Base-by-base conservation (phyloP, 1,140 invertebrate genomes). In the Caerostris darwini region DNA sequence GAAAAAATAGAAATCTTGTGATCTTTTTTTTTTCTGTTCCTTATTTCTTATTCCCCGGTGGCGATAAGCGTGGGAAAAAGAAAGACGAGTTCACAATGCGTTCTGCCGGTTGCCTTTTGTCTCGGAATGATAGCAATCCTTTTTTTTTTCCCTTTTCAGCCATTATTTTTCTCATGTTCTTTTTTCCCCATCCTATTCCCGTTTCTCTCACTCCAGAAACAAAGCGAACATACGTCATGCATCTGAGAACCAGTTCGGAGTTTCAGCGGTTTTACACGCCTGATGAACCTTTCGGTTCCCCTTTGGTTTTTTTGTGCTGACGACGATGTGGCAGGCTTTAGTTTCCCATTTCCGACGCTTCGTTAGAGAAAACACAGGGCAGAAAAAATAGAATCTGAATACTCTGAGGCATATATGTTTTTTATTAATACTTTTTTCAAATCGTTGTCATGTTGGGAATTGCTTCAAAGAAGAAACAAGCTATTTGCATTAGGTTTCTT, bases 261-360 rank as follows among this genome's bases (percentile, higher is more conserved):
- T 90, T 90, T 90, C 87, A 90, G 87, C 87, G 87, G 87, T 90
- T 90, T 90, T 71, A 71, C 67, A 6, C 87, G 87, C 87, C 67
- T 90, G 67, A 90, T 90, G 34, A 34, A 34, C 34, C 34, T 34
- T 34, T 34, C 64, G 12, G 0, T 34, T 34, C 19, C 50, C 67
- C 61, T 69, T 71, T 53, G 87, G 34, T 50, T 87, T 87, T 87
- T 64, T 58, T 87, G 85, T 19, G 58, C 85, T 87, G 64, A 87
- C 85, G 58, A 58, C 67, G 14, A 14, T 5, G 5, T 17, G 10
- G 81, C 56, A 12, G 7, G 71, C 71, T 12, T 53, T 19, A 50
- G 71, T 34, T 77, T 77, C 2, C 71, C 34, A 77, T 34, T 77
- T 77, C 71, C 34, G 69, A 77, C 50, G 71, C 53, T 77, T 34